Percentiles rank a stretch among this genome's conserved stretches.
Conservation (phyloP, 2,113 vertebrate genomes). For the Piprites chloris region DNA sequence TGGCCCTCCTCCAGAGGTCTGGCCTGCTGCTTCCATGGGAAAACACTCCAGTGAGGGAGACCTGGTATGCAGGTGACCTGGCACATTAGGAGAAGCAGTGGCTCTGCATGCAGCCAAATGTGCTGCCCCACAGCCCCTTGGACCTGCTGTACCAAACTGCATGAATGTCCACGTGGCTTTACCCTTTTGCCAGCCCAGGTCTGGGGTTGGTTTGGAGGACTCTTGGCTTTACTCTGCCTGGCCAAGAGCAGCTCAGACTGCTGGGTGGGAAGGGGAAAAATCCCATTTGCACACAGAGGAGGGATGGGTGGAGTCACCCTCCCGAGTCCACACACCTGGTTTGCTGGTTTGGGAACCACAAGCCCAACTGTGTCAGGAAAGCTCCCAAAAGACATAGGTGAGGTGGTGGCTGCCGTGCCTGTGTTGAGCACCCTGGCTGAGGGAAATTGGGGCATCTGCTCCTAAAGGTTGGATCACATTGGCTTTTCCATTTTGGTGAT, state of each 20-base stretch:
- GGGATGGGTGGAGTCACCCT: background rate
- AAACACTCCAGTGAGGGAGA: background rate
- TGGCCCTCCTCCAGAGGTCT: background rate
- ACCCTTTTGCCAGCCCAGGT: rapidly evolving
- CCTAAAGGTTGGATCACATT: background rate
- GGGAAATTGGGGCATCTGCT: background rate
- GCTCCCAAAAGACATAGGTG: rapidly evolving
- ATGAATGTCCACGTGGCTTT: background rate
- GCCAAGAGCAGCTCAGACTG: background rate
- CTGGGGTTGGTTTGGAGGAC: background rate
- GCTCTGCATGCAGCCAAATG: background rate
- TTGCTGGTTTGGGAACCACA: background rate
- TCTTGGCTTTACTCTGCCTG: background rate
- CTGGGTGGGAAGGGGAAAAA: background rate
- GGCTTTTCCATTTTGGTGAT: constrained; percentile 5
- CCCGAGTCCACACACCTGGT: rapidly evolving
- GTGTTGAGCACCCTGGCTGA: background rate
- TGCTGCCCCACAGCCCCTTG: background rate
- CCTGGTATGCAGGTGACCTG: background rate
- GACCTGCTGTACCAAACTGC: background rate
- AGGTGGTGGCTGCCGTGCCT: background rate
- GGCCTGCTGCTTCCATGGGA: background rate
- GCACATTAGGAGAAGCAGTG: background rate
- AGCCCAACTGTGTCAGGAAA: background rate
- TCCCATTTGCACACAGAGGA: background rate